Evolutionary conservation across 2,113 vertebrate genomes (phyloP).

Genomic region (Podarcis muralis): DNA sequence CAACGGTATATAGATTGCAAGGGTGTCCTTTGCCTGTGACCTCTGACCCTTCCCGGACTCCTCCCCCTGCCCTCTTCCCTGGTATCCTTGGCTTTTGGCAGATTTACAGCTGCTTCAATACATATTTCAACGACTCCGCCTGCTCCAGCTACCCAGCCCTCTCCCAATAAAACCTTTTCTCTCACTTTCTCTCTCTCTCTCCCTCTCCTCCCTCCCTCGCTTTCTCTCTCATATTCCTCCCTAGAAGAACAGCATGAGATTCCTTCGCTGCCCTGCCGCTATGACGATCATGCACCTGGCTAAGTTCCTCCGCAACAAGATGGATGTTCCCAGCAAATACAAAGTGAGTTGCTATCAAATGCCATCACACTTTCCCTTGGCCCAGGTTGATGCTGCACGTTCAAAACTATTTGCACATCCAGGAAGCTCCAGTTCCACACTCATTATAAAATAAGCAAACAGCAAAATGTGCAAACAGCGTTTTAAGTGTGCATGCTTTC

Average conservation of each 20-base stretch:
- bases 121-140: background rate
- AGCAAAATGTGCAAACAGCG: background rate
- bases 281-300: slow-evolving; percentile 93
- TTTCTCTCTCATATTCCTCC: slow-evolving; percentile 11
- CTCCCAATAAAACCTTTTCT: background rate
- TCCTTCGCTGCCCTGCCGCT: slow-evolving; percentile 91
- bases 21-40: background rate
- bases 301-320: slow-evolving; percentile 94
- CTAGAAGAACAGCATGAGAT: slow-evolving; percentile 86
- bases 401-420: background rate
- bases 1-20: background rate
- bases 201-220: background rate
- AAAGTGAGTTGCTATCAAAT: slow-evolving; percentile 73
- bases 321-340: slow-evolving; percentile 94
- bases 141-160: background rate
- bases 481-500: background rate
- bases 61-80: background rate
- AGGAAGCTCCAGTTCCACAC: background rate
- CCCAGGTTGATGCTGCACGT: background rate
- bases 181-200: slow-evolving; percentile 1
- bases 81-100: background rate
- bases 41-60: background rate
- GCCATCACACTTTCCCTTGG: background rate
- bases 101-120: slow-evolving; percentile 5
- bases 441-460: background rate